Evolutionary conservation across 2,113 vertebrate species (phyloP).

Genomic region (Alces alces): DNA sequence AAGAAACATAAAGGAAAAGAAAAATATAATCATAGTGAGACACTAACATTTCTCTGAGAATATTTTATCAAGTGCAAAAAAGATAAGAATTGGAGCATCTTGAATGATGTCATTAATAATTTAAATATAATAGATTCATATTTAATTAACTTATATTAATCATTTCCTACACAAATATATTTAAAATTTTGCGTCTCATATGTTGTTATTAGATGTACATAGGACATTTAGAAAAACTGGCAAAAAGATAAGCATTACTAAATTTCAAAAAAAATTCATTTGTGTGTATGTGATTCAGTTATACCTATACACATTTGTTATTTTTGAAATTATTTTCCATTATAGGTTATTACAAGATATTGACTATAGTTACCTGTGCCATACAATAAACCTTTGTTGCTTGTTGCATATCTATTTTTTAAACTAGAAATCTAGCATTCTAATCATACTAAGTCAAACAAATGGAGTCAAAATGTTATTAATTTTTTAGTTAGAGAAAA

Average conservation of each 20-base stretch:
- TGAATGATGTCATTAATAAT: not conserved
- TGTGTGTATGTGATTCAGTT: not conserved
- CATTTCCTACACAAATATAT: not conserved
- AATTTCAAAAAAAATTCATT: not conserved
- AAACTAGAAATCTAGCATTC: not conserved
- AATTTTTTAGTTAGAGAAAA: not conserved
- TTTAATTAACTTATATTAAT: not conserved
- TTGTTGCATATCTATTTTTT: not conserved
- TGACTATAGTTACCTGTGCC: not conserved
- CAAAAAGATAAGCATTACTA: not conserved
- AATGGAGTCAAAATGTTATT: not conserved
- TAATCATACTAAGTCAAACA: not conserved
- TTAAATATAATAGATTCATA: not conserved
- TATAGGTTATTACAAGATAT: not conserved
- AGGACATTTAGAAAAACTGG: not conserved
- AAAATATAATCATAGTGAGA: not conserved
- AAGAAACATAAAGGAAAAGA: not conserved
- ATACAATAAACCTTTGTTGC: not conserved
- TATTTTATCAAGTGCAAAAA: not conserved
- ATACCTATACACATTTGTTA: rapidly evolving
- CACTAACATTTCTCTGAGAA: not conserved
- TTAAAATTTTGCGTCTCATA: not conserved
- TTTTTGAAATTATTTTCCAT: not conserved
- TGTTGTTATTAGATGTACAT: not conserved
- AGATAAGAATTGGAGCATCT: not conserved